These are phyloP conservation scores for Perdita meconis DNA, from an alignment of 2,888 invertebrate species.

Conservation along the genomic window DNA sequence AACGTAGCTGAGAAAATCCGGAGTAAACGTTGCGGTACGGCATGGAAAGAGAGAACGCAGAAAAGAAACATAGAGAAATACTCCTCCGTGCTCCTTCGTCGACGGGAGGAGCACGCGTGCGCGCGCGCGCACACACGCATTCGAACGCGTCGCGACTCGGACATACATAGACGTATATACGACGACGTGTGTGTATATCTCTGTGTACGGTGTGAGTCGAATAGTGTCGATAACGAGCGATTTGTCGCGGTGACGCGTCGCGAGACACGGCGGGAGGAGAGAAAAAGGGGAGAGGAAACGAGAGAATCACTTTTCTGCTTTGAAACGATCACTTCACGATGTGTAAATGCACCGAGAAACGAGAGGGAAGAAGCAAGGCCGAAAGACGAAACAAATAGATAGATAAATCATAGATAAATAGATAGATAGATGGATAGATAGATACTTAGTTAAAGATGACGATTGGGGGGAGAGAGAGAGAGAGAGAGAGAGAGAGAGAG, in stretches of 20 bases:
- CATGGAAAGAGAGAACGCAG: slow-evolving; percentile 32
- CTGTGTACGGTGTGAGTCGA: slow-evolving; percentile 44
- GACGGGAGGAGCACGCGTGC: slow-evolving; percentile 21
- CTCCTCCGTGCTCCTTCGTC: slow-evolving; percentile 6
- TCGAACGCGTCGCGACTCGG: slow-evolving; percentile 28
- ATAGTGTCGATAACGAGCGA: slow-evolving; percentile 50
- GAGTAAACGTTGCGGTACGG: slow-evolving; percentile 22
- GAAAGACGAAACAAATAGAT: slow-evolving; percentile 8
- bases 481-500: slow-evolving; percentile 4
- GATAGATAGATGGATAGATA: slow-evolving; percentile 30
- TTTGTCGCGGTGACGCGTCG: slow-evolving; percentile 51
- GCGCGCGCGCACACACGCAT: slow-evolving; percentile 36
- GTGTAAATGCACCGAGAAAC: slow-evolving; percentile 15
- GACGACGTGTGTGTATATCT: slow-evolving; percentile 11
- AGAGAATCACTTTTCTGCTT: slow-evolving; percentile 29
- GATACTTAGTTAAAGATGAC: slow-evolving; percentile 36
- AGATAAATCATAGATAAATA: slow-evolving; percentile 26
- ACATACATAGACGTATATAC: slow-evolving; percentile 22
- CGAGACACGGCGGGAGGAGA: slow-evolving; percentile 39
- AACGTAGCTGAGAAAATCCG: slow-evolving; percentile 12
- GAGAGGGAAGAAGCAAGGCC: slow-evolving; percentile 4
- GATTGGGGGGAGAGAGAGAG: slow-evolving; percentile 26
- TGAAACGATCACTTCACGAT: slow-evolving; percentile 54
- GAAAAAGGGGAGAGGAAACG: slow-evolving; percentile 17
- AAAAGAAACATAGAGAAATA: slow-evolving; percentile 27